These are phyloP conservation scores for Tringa solitaria DNA, from an alignment of 2,113 vertebrate genomes.

Conservation along the genomic window DNA sequence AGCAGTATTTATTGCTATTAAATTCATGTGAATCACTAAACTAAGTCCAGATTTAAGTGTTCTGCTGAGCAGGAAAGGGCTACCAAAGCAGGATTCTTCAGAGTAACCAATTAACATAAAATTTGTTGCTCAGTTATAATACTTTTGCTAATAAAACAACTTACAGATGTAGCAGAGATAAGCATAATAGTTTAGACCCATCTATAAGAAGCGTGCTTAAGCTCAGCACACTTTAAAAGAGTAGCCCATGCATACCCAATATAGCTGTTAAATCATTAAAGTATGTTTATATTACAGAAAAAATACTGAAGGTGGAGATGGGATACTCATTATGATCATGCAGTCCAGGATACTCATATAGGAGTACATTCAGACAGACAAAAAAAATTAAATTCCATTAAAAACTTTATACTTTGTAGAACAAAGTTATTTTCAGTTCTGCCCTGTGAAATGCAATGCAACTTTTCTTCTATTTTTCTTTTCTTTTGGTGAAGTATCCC, in stretches of 20 bases:
- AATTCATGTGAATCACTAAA: neutral
- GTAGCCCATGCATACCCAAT: neutral
- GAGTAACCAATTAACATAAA: neutral
- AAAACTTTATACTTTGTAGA: neutral
- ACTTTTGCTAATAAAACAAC: neutral
- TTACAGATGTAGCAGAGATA: neutral
- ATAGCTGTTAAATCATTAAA: neutral
- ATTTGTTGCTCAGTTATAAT: neutral
- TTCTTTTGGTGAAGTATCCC: neutral
- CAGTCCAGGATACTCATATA: neutral
- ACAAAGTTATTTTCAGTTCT: neutral
- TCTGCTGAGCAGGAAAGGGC: neutral
- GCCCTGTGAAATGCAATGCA: neutral
- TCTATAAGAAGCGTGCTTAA: neutral
- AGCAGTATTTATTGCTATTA: neutral
- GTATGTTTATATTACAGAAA: neutral
- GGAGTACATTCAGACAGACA: neutral
- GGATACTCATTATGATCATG: neutral
- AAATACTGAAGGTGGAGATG: neutral
- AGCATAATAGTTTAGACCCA: neutral
- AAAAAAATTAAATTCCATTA: neutral
- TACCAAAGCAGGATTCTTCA: neutral
- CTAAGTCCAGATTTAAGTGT: neutral
- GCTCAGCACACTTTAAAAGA: neutral
- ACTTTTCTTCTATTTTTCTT: neutral